Evolutionary conservation across 2,113 vertebrate species (phyloP).

Genomic region (Pampusana beccarii): DNA sequence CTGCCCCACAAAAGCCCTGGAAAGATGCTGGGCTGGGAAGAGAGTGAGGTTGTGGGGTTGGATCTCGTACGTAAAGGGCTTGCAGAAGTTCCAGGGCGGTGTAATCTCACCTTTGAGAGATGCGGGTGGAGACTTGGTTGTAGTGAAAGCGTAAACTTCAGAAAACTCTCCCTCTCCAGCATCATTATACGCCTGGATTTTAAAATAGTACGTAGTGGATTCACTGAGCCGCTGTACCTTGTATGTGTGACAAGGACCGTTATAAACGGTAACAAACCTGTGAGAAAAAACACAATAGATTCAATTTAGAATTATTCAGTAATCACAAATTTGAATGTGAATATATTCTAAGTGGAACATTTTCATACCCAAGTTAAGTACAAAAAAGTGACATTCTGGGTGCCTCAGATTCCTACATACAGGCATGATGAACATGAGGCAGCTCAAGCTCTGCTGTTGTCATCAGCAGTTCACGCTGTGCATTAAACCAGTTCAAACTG

Average conservation of each 20-base stretch:
- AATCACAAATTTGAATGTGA: fast-evolving
- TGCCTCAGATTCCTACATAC: not conserved
- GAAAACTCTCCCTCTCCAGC: constrained; percentile 80
- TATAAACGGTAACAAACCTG: constrained; percentile 81
- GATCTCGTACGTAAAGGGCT: too few relatives aligned
- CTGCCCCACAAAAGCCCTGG: not conserved
- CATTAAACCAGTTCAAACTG: not conserved
- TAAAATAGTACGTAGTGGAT: constrained; percentile 79
- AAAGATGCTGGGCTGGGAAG: not conserved
- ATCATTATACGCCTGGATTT: constrained; percentile 80
- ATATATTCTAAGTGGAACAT: fast-evolving
- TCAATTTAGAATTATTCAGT: not conserved
- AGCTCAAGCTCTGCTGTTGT: not conserved
- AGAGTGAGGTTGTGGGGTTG: not conserved
- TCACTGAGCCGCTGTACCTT: constrained; percentile 82
- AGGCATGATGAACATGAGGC: fast-evolving
- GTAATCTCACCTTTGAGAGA: constrained; percentile 78
- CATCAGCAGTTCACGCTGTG: fast-evolving
- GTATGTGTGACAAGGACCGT: constrained; percentile 79
- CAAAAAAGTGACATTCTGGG: fast-evolving
- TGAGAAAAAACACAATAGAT: not conserved
- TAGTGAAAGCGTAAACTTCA: constrained; percentile 78
- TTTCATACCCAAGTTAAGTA: fast-evolving
- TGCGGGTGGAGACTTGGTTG: constrained; percentile 78
- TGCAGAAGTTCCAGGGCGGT: not conserved